A percentile compares a stretch with the other conserved stretches of the same genome.
Evolutionary conservation across 2,888 invertebrate genomes (phyloP).

Genomic region (Drosophila mayaguana): DNA sequence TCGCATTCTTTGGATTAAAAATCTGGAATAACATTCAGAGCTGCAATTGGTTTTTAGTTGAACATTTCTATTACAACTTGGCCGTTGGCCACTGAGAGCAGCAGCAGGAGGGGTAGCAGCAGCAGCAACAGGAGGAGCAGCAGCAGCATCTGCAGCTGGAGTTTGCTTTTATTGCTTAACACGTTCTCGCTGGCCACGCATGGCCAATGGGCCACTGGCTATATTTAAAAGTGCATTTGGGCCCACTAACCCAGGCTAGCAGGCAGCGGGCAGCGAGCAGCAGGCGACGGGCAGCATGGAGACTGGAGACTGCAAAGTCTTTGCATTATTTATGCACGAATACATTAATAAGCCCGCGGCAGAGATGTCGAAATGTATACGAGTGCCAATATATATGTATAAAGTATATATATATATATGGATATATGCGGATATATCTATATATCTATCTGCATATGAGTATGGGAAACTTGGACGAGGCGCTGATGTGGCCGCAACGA

Average conservation of each 20-base stretch:
- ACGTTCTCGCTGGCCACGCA: slow-evolving; percentile 43
- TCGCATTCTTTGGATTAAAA: slow-evolving; percentile 1
- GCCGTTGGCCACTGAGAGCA: slow-evolving; percentile 10
- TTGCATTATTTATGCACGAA: slow-evolving; percentile 64
- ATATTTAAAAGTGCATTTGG: slow-evolving; percentile 62
- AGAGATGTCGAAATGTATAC: slow-evolving; percentile 41
- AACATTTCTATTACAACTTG: slow-evolving; percentile 40
- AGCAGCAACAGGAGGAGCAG: neutral
- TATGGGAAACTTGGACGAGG: slow-evolving; percentile 20
- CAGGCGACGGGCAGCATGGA: neutral
- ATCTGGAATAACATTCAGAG: slow-evolving; percentile 2
- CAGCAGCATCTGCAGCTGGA: slow-evolving; percentile 10
- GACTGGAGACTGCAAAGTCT: slow-evolving; percentile 4
- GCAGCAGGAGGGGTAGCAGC: neutral
- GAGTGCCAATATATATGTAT: slow-evolving; percentile 18
- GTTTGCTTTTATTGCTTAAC: slow-evolving; percentile 23
- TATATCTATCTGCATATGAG: slow-evolving; percentile 5
- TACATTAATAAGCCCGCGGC: slow-evolving; percentile 63
- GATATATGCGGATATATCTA: neutral
- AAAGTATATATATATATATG: neutral
- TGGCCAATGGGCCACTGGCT: slow-evolving; percentile 43
- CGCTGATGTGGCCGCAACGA: slow-evolving; percentile 27
- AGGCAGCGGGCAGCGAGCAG: neutral
- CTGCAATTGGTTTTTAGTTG: slow-evolving; percentile 9
- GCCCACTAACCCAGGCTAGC: slow-evolving; percentile 30